Percentiles rank a stretch among this genome's conserved stretches.
phyloP scores from a whole-genome alignment of 2,113 vertebrate genomes.

The Balaenoptera acutorostrata region DNA sequence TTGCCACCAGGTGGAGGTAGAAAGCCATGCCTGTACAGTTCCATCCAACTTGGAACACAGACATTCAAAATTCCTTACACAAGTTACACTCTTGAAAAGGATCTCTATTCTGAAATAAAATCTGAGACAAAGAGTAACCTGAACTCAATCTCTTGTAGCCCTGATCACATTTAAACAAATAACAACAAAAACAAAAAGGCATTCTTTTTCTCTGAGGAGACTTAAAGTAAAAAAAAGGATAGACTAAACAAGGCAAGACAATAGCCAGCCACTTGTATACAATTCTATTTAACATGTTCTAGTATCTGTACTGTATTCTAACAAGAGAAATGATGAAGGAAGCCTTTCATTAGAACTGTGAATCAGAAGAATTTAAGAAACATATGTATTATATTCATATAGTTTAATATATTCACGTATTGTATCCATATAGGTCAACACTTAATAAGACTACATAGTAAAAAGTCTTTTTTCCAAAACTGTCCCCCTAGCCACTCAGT shows the following conservation, averaged over 20 bases:
- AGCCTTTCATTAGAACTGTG: not conserved
- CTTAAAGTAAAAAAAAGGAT: not conserved
- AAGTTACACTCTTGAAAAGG: not conserved
- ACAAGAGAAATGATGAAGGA: slow-evolving; percentile 8
- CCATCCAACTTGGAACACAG: not conserved
- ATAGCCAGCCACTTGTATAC: not conserved
- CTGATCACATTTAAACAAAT: not conserved
- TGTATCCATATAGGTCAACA: not conserved
- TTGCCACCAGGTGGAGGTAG: not conserved
- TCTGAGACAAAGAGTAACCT: not conserved
- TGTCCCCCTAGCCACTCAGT: not conserved
- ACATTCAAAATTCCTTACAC: not conserved
- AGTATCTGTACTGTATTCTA: not conserved
- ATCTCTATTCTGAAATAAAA: slow-evolving; percentile 8
- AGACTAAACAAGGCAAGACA: not conserved
- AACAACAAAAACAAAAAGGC: not conserved
- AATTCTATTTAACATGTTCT: not conserved
- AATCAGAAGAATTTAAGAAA: not conserved
- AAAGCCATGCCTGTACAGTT: not conserved
- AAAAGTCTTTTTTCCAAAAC: not conserved
- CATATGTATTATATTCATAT: not conserved
- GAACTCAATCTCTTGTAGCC: not conserved
- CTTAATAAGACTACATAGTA: not conserved
- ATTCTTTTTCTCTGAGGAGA: not conserved
- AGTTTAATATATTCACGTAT: not conserved